Evolutionary conservation across 2,888 invertebrate species (phyloP), one percentile per base, ranked within the genome.

Genomic region (Vandiemenella viatica): DNA sequence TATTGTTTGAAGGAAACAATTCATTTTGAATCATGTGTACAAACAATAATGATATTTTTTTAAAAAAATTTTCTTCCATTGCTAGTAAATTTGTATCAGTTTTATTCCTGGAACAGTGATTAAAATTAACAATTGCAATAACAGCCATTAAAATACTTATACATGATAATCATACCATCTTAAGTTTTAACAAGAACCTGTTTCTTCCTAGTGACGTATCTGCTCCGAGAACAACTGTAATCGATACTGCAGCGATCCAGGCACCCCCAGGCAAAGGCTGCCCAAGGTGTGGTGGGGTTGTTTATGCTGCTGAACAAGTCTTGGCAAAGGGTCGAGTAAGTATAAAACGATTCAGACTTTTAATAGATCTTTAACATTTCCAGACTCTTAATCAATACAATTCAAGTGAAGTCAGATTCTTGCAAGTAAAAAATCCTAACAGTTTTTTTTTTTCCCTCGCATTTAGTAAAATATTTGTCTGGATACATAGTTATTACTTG

Each of bases 291-390:
- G 89, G 89, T 45, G 90, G 90, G 42, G 81, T 83, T 20, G 90
- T 90, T 16, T 96, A 85, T 69, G 90, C 91, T 56, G 96, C 96
- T 42, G 96, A 96, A 68, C 85, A 87, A 67, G 89, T 92, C 50
- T 73, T 93, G 51, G 90, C 92, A 46, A 92, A 88, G 65, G 83
- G 90, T 56, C 79, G 75, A 51, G 66, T 66, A 59, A 60, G 62
- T 42, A 32, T 1, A 19, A n/a, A 21, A n/a, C n/a, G n/a, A n/a
- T n/a, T n/a, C n/a, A n/a, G n/a, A n/a, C n/a, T n/a, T n/a, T n/a
- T n/a, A 21, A n/a, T n/a, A n/a, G n/a, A n/a, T n/a, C n/a, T n/a
- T n/a, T n/a, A n/a, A n/a, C n/a, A n/a, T 17, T 8, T 17, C 8
- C 46, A 48, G 17, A 22, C 22, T 13, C n/a, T 32, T 32, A 32